Base-by-base conservation (phyloP, 2,113 vertebrate species). In the Cheirogaleus medius region DNA sequence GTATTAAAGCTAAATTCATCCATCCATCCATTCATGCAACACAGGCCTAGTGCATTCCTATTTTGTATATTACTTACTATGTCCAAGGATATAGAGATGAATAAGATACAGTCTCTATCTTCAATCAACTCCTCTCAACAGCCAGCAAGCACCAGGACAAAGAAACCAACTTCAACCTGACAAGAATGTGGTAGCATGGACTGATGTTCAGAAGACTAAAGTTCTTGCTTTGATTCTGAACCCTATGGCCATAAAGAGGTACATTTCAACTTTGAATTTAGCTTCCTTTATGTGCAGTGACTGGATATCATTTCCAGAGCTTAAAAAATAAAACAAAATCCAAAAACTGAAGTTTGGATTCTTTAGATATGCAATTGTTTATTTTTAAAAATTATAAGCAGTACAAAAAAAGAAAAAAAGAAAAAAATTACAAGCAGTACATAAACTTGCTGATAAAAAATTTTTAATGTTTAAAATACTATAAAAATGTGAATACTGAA, bases 91-190 rank as follows among this genome's bases (percentile, higher is more conserved):
- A 54, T 12, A 60, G 39, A 76, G 18, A 81, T 93, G 34, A 80
- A 14, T 58, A 73, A 6, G 14, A 68, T 68, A 73, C 0, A 86
- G 25, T 76, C 49, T 73, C 54, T 74, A 60, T 44, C 6, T 18
- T 90, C 8, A 83, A 54, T 25, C 82, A 95, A 76, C 23, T 64
- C 42, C 80, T 93, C 90, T 95, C 17, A 95, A 86, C 21, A 84
- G 37, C 15, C 32, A 90, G 58, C 5, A 74, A 82, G 42, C n/a
- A 82, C 18, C 11, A 23, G 18, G 25, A 76, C 37, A 90, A 52
- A 90, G 66, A 74, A 8, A 44, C 0, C 37, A 23, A 91, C 52
- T 49, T 94, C 60, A 37, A 69, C 23, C 42, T 56, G 84, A 74
- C 42, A 83, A 87, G 52, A 87, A 93, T 54, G 18, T 47, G 20